Base-by-base conservation (phyloP, 2,113 vertebrate genomes). In the Aplodontia rufa region DNA sequence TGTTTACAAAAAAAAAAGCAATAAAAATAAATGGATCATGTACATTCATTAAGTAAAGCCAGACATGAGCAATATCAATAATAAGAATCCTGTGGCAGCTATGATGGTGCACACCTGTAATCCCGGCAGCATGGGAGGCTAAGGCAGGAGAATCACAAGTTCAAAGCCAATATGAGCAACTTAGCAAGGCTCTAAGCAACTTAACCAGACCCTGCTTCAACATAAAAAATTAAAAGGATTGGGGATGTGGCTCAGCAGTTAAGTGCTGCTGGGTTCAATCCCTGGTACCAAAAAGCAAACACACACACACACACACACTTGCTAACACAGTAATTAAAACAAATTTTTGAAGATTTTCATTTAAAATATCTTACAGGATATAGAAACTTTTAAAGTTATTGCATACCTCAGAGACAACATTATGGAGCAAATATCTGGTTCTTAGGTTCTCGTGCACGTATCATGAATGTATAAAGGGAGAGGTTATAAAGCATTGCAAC, bases 1-100 rank as follows among this genome's bases (percentile, higher is more conserved):
- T 69, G 22, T 53, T 93, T 64, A 92, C 51, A 91, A 95, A n/a
- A n/a, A n/a, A n/a, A n/a, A n/a, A n/a, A 91, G 40, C 64, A 49
- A 91, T 62, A 66, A 94, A 94, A 93, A 79, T 64, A 87, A 93
- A 60, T 11, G 24, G 26, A 47, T 68, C 24, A 1, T 20, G 8
- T 53, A 9, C 32, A 81, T 82, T 93, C 64, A 92, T 64, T 89
- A 91, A 85, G n/a, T 69, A 84, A 87, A 91, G 85, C 28, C 71
- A 80, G 53, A 30, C 71, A 84, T 69, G 64, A 81, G 51, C 92
- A 78, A 72, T 32, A 92, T 51, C 11, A 2, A 40, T 92, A 64
- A 84, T 69, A 68, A 94, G 68, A 94, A 74, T 6, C 12, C 28
- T 96, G n/a, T n/a, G n/a, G n/a, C n/a, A n/a, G n/a, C n/a, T n/a